These are phyloP conservation scores for Margarornis squamiger DNA, from an alignment of 2,797 vertebrate genomes.

Conservation along the genomic window DNA sequence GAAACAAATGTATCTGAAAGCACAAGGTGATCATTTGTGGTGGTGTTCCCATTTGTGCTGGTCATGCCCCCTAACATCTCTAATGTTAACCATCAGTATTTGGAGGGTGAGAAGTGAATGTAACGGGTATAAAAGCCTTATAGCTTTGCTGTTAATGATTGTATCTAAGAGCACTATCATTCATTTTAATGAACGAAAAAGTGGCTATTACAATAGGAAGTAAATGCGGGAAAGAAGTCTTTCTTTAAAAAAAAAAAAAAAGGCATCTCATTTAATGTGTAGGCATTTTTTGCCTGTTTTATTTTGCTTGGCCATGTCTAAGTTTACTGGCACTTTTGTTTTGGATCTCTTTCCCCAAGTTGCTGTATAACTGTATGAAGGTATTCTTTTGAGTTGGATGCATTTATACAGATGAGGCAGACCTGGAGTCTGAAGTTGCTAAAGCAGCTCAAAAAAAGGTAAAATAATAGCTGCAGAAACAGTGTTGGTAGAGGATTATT, in stretches of 20 bases:
- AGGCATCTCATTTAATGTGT: slow-evolving; percentile 83
- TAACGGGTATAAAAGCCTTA: slow-evolving; percentile 75
- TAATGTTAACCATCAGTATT: slow-evolving; percentile 75
- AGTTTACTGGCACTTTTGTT: slow-evolving; percentile 78
- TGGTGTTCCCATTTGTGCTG: slow-evolving; percentile 82
- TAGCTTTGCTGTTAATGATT: slow-evolving; percentile 75
- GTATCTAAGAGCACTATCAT: slow-evolving; percentile 74
- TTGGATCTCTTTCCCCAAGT: slow-evolving; percentile 81
- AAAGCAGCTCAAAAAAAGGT: slow-evolving; percentile 78
- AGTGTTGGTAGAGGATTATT: slow-evolving; percentile 72
- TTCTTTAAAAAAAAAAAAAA: slow-evolving; percentile 69
- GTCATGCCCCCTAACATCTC: slow-evolving; percentile 73
- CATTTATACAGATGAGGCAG: slow-evolving; percentile 71
- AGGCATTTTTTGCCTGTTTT: slow-evolving; percentile 79
- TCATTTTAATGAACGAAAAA: slow-evolving; percentile 69
- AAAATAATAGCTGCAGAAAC: slow-evolving; percentile 87
- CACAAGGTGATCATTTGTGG: slow-evolving; percentile 78
- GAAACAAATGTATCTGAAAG: slow-evolving; percentile 79
- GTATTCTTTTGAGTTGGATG: slow-evolving; percentile 77
- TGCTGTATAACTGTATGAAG: slow-evolving; percentile 77
- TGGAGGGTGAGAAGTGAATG: slow-evolving; percentile 80
- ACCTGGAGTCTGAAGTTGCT: slow-evolving; percentile 81
- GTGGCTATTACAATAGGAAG: slow-evolving; percentile 69
- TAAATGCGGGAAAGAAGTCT: slow-evolving; percentile 73
- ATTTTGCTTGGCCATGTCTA: slow-evolving; percentile 76